Base-by-base conservation (phyloP, 2,113 vertebrate genomes). In the Holacanthus passer region DNA sequence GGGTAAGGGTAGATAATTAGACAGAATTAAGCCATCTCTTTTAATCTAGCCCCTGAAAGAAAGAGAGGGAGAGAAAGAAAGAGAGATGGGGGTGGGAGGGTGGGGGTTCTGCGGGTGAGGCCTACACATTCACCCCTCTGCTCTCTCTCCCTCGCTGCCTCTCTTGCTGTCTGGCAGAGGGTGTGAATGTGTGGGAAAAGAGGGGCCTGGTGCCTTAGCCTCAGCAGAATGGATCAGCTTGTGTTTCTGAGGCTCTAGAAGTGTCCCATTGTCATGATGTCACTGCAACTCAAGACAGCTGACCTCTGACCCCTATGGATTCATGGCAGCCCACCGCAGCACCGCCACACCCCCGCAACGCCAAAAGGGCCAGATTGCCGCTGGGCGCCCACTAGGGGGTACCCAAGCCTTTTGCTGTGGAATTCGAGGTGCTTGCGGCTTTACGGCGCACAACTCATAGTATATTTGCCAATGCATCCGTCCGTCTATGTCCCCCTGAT, bases 211-310 rank as follows among this genome's bases (percentile, higher is more conserved):
- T 96, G 93, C 96, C 96, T 97, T 97, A 96, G 96, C 96, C 82
- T 93, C 96, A 94, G 96, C 96, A 97, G 95, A 98, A 97, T 95
- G 94, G 96, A 95, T 96, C 95, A 96, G 96, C 97, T 97, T 95
- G 96, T 91, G 90, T 94, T 95, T 94, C 93, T 93, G 95, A 96
- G 96, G 95, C 95, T 97, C 93, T 90, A 96, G 96, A 95, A 97
- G 97, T 97, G 96, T 97, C 95, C 97, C 95, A 98, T 98, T 99
- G 98, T 99, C 96, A 96, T 97, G 96, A 96, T 98, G 97, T 99
- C 98, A 98, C 96, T 89, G 92, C 97, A 92, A 96, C 97, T 98
- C 96, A 98, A 97, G 96, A 96, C 96, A 93, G 94, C 94, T 97
- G 97, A 99, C 98, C 97, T 98, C 96, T 97, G 96, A 95, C 96